Conservation (phyloP, 2,113 vertebrate genomes). For the Apteryx owenii region DNA sequence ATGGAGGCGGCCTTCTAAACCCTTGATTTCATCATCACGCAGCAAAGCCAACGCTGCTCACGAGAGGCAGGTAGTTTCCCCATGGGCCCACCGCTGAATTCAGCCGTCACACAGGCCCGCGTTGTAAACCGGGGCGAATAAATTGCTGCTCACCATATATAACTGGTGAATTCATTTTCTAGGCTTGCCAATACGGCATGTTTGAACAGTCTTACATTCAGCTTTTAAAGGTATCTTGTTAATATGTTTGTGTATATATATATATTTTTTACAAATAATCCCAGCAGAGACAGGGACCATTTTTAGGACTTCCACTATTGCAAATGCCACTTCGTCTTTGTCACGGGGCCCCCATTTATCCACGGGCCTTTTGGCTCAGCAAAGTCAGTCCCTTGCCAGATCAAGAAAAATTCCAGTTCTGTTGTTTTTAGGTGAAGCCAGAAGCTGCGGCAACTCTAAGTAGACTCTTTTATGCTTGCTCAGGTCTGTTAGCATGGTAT, state of each 20-base stretch:
- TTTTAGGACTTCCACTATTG: not conserved
- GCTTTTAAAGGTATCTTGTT: not conserved
- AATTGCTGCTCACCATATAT: not conserved
- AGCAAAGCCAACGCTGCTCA: not conserved
- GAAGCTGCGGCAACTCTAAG: not conserved
- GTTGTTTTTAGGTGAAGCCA: constrained; percentile 4
- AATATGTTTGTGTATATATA: not conserved
- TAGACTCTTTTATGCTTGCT: constrained; percentile 44
- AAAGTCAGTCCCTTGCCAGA: not conserved
- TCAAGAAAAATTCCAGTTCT: not conserved
- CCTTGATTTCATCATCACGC: not conserved
- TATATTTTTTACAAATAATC: not conserved
- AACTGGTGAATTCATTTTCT: not conserved
- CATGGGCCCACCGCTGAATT: not conserved
- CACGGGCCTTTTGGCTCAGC: not conserved
- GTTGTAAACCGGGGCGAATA: not conserved
- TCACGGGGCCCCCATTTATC: not conserved
- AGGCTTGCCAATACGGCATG: not conserved
- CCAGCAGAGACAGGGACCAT: not conserved
- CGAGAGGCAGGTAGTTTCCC: not conserved
- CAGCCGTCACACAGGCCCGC: not conserved
- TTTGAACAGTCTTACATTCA: constrained; percentile 30
- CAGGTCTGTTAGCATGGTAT: not conserved
- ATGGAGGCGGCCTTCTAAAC: constrained; percentile 8
- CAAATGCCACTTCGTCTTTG: not conserved